phyloP scores from a whole-genome alignment of 1,140 invertebrate genomes.

The Oncopodura yosiiana region DNA sequence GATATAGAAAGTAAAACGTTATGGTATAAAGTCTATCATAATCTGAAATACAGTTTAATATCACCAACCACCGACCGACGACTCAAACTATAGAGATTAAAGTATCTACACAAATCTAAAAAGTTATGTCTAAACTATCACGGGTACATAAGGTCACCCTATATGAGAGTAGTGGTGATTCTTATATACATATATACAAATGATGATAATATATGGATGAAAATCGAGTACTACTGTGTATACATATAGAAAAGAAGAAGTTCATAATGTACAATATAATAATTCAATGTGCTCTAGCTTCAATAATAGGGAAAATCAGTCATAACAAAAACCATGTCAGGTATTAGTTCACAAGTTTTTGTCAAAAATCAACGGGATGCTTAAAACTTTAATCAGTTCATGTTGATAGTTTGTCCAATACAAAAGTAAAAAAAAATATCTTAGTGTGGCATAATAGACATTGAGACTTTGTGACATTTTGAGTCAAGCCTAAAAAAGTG shows the following conservation, averaged over 20 bases:
- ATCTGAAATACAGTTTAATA: too few relatives aligned
- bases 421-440: not conserved
- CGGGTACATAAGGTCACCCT: too few relatives aligned
- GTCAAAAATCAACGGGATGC: slow-evolving; percentile 34
- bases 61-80: too few relatives aligned
- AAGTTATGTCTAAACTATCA: too few relatives aligned
- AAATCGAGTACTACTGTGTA: not conserved
- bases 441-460: not conserved
- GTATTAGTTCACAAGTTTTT: not conserved
- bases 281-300: not conserved
- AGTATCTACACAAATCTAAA: too few relatives aligned
- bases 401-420: not conserved
- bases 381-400: slow-evolving; percentile 23
- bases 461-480: not conserved
- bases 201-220: not conserved
- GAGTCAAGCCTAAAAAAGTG: not conserved
- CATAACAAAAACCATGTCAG: not conserved
- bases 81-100: too few relatives aligned
- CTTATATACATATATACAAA: not conserved
- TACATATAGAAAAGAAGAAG: not conserved
- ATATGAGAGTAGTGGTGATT: too few relatives aligned
- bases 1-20: too few relatives aligned
- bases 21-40: too few relatives aligned
- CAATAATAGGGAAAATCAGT: not conserved
- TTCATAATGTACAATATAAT: not conserved